Base-by-base conservation (phyloP, 2,888 invertebrate species). In the Philopedon plagiatum region DNA sequence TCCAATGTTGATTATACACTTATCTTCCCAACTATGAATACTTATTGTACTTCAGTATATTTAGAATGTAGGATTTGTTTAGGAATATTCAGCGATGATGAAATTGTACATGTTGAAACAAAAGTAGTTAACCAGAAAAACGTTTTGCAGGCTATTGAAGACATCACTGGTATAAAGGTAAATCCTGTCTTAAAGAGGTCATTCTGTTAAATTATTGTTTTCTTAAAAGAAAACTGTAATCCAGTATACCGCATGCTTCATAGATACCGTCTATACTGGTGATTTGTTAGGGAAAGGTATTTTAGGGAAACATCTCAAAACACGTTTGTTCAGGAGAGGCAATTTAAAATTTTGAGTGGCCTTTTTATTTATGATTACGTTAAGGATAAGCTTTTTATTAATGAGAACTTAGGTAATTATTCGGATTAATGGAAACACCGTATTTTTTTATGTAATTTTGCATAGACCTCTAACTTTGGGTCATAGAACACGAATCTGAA, bases 131-230 rank as follows among this genome's bases (percentile, higher is more conserved):
- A 62, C 1, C 46, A 66, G 19, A 65, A 70, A 57, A 66, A 37
- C 18, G 41, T 73, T 29, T 66, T 66, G 62, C 69, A 73, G 46
- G 65, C 64, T 9, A 69, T 73, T 46, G 57, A 66, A 66, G 69
- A 73, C 56, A 29, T 73, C n/a, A 70, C 73, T 58, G 49, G 60
- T 19, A 65, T 73, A 41, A 46, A 73, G 69, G 73, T 73, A 73
- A 37, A 26, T 11, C 2, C 8, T 51, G 9, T 46, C 5, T 18
- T 49, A 23, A 23, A 15, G n/a, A 54, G 9, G 32, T 8, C 13
- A 15, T 49, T 23, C 0, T 18, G 34, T 13, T n/a, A 21, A 26
- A 26, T n/a, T 26, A 21, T 26, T 29, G 15, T 21, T 41, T 44
- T 19, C 1, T 29, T 29, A 29, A 7, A 9, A 9, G 2, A 34